Evolutionary conservation across 1,140 invertebrate genomes (phyloP).

Genomic region (Drosophila orena): DNA sequence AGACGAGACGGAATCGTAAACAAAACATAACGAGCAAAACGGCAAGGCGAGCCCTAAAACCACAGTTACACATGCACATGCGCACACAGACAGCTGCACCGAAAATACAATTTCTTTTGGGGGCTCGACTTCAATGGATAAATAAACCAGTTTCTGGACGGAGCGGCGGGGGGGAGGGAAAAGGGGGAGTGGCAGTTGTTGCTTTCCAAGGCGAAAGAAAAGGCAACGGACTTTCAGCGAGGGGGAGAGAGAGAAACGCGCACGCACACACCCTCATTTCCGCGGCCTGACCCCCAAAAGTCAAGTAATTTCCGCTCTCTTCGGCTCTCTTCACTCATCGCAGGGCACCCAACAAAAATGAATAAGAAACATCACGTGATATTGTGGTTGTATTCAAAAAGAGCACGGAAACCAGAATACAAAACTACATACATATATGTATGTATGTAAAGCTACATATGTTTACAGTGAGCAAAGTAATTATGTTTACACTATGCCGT

Average conservation of each 20-base stretch:
- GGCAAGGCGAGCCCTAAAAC: neutral
- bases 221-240: slow-evolving; percentile 50
- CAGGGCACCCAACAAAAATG: slow-evolving; percentile 2
- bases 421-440: slow-evolving; percentile 16
- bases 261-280: slow-evolving; percentile 41
- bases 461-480: slow-evolving; percentile 28
- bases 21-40: slow-evolving; percentile 25
- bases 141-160: slow-evolving; percentile 36
- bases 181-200: slow-evolving; percentile 19
- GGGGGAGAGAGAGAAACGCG: neutral
- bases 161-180: neutral
- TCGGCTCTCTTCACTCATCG: neutral
- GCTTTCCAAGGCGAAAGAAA: slow-evolving; percentile 15
- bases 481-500: slow-evolving; percentile 15
- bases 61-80: neutral
- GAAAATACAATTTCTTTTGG: slow-evolving; percentile 50
- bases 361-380: slow-evolving; percentile 43
- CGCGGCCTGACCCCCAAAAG: slow-evolving; percentile 39
- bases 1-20: slow-evolving; percentile 31
- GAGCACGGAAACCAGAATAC: slow-evolving; percentile 28
- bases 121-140: slow-evolving; percentile 51
- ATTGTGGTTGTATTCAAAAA: slow-evolving; percentile 41
- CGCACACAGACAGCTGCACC: slow-evolving; percentile 17
- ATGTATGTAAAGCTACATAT: slow-evolving; percentile 3
- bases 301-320: slow-evolving; percentile 4